Conservation (phyloP, 2,888 invertebrate genomes). For the Siphonodentalium dalli region DNA sequence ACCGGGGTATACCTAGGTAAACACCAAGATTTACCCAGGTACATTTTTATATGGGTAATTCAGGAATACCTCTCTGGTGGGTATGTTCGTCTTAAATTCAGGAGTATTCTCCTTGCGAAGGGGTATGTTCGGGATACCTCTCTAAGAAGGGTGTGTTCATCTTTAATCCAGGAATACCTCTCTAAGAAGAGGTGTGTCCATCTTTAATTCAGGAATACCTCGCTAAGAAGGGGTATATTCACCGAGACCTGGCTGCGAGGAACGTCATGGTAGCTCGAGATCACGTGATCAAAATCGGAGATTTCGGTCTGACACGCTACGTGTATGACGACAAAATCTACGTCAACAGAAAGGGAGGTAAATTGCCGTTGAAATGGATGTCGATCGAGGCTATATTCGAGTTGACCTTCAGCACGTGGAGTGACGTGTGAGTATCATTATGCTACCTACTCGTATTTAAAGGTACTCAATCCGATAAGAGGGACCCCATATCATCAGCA, state of each 20-base stretch:
- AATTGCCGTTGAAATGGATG: slow-evolving; percentile 63
- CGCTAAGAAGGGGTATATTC: slow-evolving; percentile 59
- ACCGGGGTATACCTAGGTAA: no score
- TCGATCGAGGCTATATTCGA: slow-evolving; percentile 61
- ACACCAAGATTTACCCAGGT: no score
- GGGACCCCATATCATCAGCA: no score
- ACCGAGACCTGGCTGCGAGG: slow-evolving; percentile 61
- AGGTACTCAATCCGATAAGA: no score
- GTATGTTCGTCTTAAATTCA: not conserved
- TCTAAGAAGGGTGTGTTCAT: no score
- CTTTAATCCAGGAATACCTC: no score
- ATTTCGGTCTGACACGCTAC: slow-evolving; percentile 62
- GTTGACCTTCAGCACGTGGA: slow-evolving; percentile 57
- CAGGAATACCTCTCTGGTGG: not conserved
- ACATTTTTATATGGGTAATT: no score
- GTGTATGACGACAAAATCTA: slow-evolving; percentile 58
- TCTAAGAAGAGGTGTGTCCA: not conserved
- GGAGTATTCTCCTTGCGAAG: not conserved
- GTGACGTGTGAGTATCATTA: slow-evolving; percentile 58
- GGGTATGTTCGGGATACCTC: no score
- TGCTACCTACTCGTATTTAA: no score
- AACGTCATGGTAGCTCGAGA: slow-evolving; percentile 55
- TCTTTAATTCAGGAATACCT: slow-evolving; percentile 51
- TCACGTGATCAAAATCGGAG: slow-evolving; percentile 58
- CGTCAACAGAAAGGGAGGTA: slow-evolving; percentile 54